Conservation (phyloP, 2,888 invertebrate species). For the Platycnemis pennipes region DNA sequence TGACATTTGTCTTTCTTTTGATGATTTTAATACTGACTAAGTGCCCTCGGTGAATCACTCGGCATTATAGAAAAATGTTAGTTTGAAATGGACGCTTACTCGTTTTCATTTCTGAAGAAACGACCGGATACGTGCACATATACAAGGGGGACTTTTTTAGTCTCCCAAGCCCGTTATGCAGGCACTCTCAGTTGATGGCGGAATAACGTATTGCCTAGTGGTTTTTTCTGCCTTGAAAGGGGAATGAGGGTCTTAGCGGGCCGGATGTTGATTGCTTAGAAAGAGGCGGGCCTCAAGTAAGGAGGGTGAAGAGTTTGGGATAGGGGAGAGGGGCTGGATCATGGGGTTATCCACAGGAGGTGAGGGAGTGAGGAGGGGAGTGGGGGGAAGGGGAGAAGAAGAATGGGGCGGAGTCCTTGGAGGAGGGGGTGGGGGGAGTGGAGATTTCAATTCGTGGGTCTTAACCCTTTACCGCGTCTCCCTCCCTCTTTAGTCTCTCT, state of each 20-base stretch:
- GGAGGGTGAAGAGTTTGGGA: not conserved
- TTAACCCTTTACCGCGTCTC: not conserved
- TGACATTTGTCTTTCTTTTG: too few species aligned
- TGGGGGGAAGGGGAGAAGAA: not conserved
- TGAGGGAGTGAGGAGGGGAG: not conserved
- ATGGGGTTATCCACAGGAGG: not conserved
- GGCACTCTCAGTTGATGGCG: too few species aligned
- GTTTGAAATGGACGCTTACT: too few species aligned
- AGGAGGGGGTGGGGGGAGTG: not conserved
- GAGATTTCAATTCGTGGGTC: slow-evolving; percentile 15
- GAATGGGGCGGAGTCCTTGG: not conserved
- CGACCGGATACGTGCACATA: too few species aligned
- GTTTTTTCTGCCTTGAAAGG: not conserved
- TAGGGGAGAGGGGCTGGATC: not conserved
- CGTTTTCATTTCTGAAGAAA: too few species aligned
- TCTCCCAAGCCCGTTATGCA: too few species aligned
- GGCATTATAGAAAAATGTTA: too few species aligned
- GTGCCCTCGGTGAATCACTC: too few species aligned
- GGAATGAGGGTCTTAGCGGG: not conserved
- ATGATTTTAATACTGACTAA: too few species aligned
- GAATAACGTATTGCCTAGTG: not conserved
- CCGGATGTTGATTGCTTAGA: not conserved
- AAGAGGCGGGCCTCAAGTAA: not conserved
- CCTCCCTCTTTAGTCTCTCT: not conserved
- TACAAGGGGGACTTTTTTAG: too few species aligned